These are phyloP conservation scores for Papilio machaon DNA, from an alignment of 1,140 invertebrate genomes.

Conservation along the genomic window DNA sequence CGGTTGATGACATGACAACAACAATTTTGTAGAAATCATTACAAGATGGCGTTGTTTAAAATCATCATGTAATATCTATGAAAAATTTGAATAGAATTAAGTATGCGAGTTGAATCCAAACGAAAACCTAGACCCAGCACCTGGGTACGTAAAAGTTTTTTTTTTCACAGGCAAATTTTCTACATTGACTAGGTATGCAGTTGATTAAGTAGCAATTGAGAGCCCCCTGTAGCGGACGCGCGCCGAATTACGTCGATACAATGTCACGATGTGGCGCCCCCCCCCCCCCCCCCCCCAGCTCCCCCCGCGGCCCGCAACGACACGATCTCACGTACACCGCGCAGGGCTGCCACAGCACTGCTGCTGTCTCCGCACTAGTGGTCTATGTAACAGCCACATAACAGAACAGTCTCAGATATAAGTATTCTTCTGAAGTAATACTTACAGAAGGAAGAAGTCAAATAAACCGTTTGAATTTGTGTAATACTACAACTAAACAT, in stretches of 20 bases:
- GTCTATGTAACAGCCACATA: neutral
- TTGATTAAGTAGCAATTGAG: neutral
- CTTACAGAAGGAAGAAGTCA: too few relatives aligned
- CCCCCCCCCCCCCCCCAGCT: neutral
- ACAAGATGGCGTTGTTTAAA: neutral
- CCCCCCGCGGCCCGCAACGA: neutral
- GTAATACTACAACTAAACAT: too few relatives aligned
- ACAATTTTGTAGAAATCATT: neutral
- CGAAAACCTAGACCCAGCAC: too few relatives aligned
- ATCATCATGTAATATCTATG: neutral
- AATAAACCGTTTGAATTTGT: too few relatives aligned
- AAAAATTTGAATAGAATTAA: too few relatives aligned
- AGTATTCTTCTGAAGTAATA: too few relatives aligned
- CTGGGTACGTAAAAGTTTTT: neutral
- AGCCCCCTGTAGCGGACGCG: neutral
- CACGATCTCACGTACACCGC: conserved; percentile 36
- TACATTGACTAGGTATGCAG: neutral
- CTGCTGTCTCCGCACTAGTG: neutral
- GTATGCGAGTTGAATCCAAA: too few relatives aligned
- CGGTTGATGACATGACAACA: too few relatives aligned
- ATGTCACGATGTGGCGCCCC: conserved; percentile 28
- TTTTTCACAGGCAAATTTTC: neutral
- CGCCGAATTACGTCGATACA: conserved; percentile 36
- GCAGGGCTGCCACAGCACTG: conserved; percentile 16
- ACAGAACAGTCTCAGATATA: too few relatives aligned